Base-by-base conservation (phyloP, 2,888 invertebrate species). In the Cheilosia impressa region DNA sequence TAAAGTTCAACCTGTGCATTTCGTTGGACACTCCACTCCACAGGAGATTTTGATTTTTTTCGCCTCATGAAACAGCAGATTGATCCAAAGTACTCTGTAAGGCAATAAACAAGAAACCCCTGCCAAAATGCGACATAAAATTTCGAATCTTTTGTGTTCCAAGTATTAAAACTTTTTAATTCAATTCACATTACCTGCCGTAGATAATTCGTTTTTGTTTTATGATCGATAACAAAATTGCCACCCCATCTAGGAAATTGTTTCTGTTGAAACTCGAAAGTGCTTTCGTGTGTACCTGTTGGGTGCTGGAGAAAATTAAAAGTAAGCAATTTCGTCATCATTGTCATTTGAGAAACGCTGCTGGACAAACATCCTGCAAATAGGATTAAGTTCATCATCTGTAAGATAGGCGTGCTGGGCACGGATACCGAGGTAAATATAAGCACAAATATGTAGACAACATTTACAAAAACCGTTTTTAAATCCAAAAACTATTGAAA, bases 161-260 rank as follows among this genome's bases (percentile, higher is more conserved):
- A n/a, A 47, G 19, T 9, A 17, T 47, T 47, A 19, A 47, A 47
- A 47, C 47, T 17, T 19, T 47, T 47, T 47, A 47, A 47, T 47
- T 47, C 9, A n/a, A 17, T 47, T 47, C 47, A 47, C 17, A 47
- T 9, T 47, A 17, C 17, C 17, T 17, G 10, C 47, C 9, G n/a
- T 47, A 47, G 47, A 17, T 9, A 19, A 19, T 19, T 10, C 3
- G 17, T 47, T 17, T 47, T 10, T 17, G 2, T 19, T 19, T 47
- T 17, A 19, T 6, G 47, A 19, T 7, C 47, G 7, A 9, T 9
- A 47, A 47, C 17, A 47, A 47, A 47, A 47, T 47, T 47, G 47
- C 19, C 47, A 17, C 17, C 17, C 17, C 2, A 17, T 47, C 17
- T 47, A 17, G 47, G 19, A 47, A 47, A 47, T 6, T 45, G 45